Conservation (phyloP, 2,113 vertebrate genomes). For the Eptesicus fuscus region DNA sequence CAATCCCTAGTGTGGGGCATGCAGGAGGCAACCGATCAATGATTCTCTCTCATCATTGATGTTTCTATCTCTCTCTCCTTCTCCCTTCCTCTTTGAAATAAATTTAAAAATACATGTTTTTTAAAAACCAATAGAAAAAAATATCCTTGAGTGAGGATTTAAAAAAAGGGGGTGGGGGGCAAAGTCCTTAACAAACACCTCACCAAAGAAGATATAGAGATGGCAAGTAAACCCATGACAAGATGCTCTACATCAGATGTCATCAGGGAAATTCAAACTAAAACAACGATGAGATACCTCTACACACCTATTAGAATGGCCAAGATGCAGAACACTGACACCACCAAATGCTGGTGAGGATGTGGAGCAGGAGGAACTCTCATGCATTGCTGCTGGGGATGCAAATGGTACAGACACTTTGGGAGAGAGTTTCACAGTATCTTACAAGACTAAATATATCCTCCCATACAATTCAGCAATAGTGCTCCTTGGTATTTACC, state of each 20-base stretch:
- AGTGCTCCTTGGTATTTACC: neutral
- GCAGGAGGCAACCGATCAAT: too few species aligned
- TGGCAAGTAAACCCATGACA: neutral
- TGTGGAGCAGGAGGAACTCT: neutral
- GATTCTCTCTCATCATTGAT: neutral
- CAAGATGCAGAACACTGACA: neutral
- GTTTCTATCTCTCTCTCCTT: neutral
- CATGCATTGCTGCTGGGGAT: neutral
- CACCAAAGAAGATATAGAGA: neutral
- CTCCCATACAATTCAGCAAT: neutral
- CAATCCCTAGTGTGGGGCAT: too few species aligned
- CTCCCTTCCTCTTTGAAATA: neutral
- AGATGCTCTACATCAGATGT: neutral
- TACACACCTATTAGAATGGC: neutral
- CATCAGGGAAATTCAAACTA: neutral
- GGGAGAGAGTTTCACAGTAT: neutral
- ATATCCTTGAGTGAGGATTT: too few species aligned
- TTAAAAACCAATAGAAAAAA: too few species aligned
- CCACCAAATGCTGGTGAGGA: neutral
- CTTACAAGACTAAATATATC: neutral
- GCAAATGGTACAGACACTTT: rapidly evolving
- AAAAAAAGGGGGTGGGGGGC: neutral
- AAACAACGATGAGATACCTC: neutral
- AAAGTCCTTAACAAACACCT: neutral
- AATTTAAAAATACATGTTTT: too few species aligned